Base-by-base conservation (phyloP, 2,888 invertebrate genomes). In the Eupsilia transversa region DNA sequence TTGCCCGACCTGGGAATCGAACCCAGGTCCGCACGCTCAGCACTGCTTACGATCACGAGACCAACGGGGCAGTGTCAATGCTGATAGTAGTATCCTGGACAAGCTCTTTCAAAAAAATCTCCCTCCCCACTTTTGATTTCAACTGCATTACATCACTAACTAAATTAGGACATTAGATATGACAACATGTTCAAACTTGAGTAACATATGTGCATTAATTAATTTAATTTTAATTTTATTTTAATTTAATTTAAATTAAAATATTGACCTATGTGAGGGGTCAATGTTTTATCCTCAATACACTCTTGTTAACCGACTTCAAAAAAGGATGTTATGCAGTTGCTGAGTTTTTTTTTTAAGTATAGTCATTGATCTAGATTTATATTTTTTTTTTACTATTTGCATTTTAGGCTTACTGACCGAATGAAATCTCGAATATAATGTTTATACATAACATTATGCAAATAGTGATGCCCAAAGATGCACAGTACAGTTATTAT, bases 151-250 rank as follows among this genome's bases (percentile, higher is more conserved):
- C 70, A 63, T 82, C 74, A 78, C 52, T 57, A 46, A n/a, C 35
- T 54, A 69, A 75, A 65, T 54, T 83, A 68, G 70, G 56, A 78
- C 79, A 82, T 46, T 3, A 56, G 70, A 79, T 77, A 72, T 71
- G 41, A 30, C 14, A 79, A 68, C 74, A 72, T 75, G 82, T 76
- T 63, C 12, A 35, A 61, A 83, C 75, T 69, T 75, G 68, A 70
- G 3, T 56, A 69, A 67, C 33, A 46, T 78, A 35, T 74, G 82
- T 70, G 49, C 54, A 67, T 70, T 64, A 63, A 65, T 77, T n/a
- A n/a, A n/a, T n/a, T n/a, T n/a, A n/a, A n/a, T n/a, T n/a, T n/a
- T n/a, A n/a, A n/a, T n/a, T n/a, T n/a, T n/a, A n/a, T n/a, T n/a
- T n/a, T n/a, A n/a, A n/a, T n/a, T n/a, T n/a, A n/a, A n/a, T n/a